Evolutionary conservation across 2,797 vertebrate genomes (phyloP).

Genomic region (Mormyrops attenuatus): DNA sequence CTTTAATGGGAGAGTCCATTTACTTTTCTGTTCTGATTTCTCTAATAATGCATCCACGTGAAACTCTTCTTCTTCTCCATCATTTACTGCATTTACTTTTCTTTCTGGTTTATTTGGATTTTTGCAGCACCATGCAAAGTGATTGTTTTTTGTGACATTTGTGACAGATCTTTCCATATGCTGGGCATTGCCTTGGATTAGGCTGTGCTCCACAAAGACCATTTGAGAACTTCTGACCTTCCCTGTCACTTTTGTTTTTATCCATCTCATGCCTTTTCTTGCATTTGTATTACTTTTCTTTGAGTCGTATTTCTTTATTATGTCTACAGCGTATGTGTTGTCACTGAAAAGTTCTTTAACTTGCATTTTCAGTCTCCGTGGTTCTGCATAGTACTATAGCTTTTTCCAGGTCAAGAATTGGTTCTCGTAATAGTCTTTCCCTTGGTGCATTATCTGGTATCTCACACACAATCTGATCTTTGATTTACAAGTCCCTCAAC

Average conservation of each 20-base stretch:
- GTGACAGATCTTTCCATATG: not conserved
- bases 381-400: slow-evolving; percentile 16
- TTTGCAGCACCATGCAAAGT: slow-evolving; percentile 11
- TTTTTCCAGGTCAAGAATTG: not conserved
- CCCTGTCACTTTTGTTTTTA: not conserved
- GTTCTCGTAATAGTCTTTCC: slow-evolving; percentile 2
- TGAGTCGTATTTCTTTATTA: not conserved
- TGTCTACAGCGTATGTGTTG: not conserved
- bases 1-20: not conserved
- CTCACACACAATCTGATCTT: slow-evolving; percentile 19
- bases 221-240: not conserved
- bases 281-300: not conserved
- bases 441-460: slow-evolving; percentile 18
- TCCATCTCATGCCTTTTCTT: not conserved
- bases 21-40: not conserved
- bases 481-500: slow-evolving; percentile 13
- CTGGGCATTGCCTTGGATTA: slow-evolving; percentile 17
- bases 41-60: not conserved
- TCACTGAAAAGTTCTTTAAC: slow-evolving; percentile 21
- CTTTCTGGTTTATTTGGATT: not conserved
- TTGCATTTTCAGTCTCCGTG: slow-evolving; percentile 15
- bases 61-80: not conserved
- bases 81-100: not conserved
- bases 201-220: slow-evolving; percentile 13
- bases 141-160: slow-evolving; percentile 16